Base-by-base conservation (phyloP, 2,113 vertebrate species). In the Arizona elegans region DNA sequence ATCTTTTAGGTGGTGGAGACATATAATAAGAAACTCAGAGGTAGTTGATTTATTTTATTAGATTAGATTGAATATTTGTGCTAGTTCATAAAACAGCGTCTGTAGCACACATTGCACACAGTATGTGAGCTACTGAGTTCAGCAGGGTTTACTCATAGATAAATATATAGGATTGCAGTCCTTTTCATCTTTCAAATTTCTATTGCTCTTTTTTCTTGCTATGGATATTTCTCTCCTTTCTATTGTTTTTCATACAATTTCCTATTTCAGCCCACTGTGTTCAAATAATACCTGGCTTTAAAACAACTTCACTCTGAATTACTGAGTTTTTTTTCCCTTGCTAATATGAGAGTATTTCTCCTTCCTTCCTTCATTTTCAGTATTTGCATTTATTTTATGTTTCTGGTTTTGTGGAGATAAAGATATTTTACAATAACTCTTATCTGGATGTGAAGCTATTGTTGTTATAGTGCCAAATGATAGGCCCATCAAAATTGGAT, bases 201-300 rank as follows among this genome's bases (percentile, higher is more conserved):
- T 8, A 53, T 70, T 87, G 12, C 4, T 54, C 33, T 90, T 90
- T 93, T 33, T 10, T 43, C 21, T 24, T 12, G 55, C 58, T 47
- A 26, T 33, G 81, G 90, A 93, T 81, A 24, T 0, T 33, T 81
- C 88, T 91, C 11, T 13, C 19, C 26, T 8, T 88, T 91, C 93
- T 54, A 38, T 95, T 96, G 96, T 93, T 93, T 94, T 95, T 91
- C 21, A 1, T 29, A 5, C 47, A 62, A 54, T 50, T 50, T 90
- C 24, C 87, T 53, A 89, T 19, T 91, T 92, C 38, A 50, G 0
- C 59, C 94, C 54, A 91, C 92, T 91, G 54, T 91, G 92, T 59
- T 94, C 90, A 92, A 96, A 96, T 52, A 90, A 91, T 90, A 96
- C 93, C 87, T 58, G 91, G 93, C 94, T 95, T 96, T 94, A 90